Conservation (phyloP, 2,113 vertebrate genomes). For the Hirundichthys speculiger region DNA sequence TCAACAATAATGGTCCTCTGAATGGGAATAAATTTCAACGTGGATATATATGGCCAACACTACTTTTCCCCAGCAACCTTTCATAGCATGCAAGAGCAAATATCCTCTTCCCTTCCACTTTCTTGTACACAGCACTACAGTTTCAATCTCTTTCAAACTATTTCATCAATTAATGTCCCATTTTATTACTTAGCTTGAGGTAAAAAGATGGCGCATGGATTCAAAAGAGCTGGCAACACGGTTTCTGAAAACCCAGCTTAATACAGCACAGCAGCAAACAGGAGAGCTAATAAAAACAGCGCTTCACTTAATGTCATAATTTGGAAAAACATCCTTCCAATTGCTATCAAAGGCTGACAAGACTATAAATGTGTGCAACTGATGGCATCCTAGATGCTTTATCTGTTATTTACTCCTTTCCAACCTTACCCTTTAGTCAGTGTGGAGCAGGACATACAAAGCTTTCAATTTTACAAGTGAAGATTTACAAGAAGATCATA, state of each 20-base stretch:
- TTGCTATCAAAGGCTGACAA: conserved; percentile 31
- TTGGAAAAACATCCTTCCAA: conserved; percentile 13
- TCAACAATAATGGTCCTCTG: conserved; percentile 83
- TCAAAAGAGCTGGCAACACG: conserved; percentile 37
- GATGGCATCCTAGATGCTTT: conserved; percentile 38
- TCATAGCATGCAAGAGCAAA: conserved; percentile 58
- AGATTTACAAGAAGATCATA: conserved; percentile 16
- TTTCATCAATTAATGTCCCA: conserved; percentile 66
- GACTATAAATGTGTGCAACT: conserved; percentile 46
- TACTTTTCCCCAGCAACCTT: conserved; percentile 49
- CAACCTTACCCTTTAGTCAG: conserved; percentile 27
- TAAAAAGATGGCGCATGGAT: conserved; percentile 23
- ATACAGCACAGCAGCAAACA: conserved; percentile 34
- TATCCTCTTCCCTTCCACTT: conserved; percentile 22
- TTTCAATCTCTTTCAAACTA: conserved; percentile 45
- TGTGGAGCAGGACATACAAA: conserved; percentile 17
- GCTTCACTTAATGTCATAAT: conserved; percentile 36
- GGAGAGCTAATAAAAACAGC: conserved; percentile 49
- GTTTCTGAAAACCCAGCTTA: conserved; percentile 35
- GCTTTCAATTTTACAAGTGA: conserved; percentile 22
- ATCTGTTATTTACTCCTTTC: conserved; percentile 51
- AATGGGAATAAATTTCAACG: conserved; percentile 82
- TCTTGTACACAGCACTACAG: conserved; percentile 34
- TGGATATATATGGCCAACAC: conserved; percentile 58
- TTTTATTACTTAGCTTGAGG: conserved; percentile 43